Base-by-base conservation (phyloP, 2,113 vertebrate genomes). In the Austrofundulus limnaeus region DNA sequence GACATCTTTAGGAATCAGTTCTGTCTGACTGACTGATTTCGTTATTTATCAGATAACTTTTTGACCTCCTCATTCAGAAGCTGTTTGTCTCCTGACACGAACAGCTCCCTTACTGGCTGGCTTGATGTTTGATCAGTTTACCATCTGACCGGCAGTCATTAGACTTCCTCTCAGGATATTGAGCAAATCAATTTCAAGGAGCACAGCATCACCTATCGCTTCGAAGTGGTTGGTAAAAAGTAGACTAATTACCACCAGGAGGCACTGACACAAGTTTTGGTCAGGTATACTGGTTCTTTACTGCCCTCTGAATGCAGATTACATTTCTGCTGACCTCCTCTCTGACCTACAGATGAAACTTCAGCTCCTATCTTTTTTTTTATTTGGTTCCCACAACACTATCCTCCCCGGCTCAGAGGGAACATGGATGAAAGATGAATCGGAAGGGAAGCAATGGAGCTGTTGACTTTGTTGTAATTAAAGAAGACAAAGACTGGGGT, bases 401-500 rank as follows among this genome's bases (percentile, higher is more conserved):
- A 66, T 83, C 70, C 71, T 78, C 65, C 53, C 72, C 74, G 72
- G 54, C 70, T 78, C 62, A 56, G 75, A 75, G 72, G 55, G 69
- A 3, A 3, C 31, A 37, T 16, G 72, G 71, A 78, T 79, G 77
- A 71, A 82, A 84, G 74, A 77, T 54, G 75, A 80, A 81, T 77
- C 63, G 77, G 48, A 53, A 73, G 51, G 57, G 64, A 66, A 75
- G 70, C 78, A 81, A 83, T 82, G 72, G 74, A 89, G 77, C 83
- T 82, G 74, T 80, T 82, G 79, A 83, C 81, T 87, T 84, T 72
- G 76, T 85, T 85, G 76, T 87, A 84, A 87, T 87, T 87, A 89
- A 85, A 84, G 74, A 76, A 80, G 80, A 87, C 85, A 85, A 83
- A 83, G 80, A 82, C 55, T 83, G 80, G 75, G 84, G 81, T 79